Conservation (phyloP, 2,113 vertebrate species). For the Prunella himalayana region DNA sequence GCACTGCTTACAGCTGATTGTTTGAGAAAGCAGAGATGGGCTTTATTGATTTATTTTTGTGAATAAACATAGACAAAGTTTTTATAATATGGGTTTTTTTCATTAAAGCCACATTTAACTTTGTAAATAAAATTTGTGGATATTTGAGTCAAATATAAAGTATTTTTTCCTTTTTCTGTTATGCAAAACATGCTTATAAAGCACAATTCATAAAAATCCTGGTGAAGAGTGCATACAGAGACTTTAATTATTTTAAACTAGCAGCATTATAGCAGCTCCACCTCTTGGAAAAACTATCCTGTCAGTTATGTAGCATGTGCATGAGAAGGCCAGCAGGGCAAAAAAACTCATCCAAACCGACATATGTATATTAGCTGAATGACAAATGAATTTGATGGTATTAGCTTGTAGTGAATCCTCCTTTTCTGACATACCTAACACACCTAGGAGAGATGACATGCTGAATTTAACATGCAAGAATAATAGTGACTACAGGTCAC, state of each 20-base stretch:
- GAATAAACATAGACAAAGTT: neutral
- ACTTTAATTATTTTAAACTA: neutral
- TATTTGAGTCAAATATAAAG: neutral
- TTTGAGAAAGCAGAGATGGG: neutral
- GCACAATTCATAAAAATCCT: constrained; percentile 9
- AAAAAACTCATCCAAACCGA: neutral
- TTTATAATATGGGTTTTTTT: neutral
- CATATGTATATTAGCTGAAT: neutral
- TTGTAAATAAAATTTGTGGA: neutral
- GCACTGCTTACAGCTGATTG: neutral
- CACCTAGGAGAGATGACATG: neutral
- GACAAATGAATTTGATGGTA: neutral
- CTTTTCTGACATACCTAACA: neutral
- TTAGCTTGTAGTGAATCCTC: neutral
- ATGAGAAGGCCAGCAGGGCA: neutral
- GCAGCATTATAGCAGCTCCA: neutral
- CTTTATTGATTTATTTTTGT: neutral
- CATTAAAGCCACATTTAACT: neutral
- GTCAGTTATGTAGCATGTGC: neutral
- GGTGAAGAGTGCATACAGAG: neutral
- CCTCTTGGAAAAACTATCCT: neutral
- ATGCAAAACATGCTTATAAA: neutral
- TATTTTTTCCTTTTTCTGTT: neutral
- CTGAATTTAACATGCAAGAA: neutral
- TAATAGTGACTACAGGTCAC: neutral